Conservation (phyloP, 2,797 vertebrate genomes). For the Peromyscus attwateri region DNA sequence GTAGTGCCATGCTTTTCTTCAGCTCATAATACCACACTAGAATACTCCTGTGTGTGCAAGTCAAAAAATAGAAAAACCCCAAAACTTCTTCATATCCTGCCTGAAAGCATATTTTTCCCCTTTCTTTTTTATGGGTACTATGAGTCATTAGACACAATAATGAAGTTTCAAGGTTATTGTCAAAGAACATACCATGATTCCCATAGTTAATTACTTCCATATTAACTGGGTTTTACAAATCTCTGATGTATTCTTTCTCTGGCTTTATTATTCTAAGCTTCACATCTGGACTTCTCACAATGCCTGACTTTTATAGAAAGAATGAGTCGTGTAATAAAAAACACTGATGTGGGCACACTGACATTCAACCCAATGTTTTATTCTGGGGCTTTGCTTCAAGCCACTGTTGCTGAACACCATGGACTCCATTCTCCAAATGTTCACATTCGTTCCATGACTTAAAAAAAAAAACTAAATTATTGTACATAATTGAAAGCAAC, state of each 20-base stretch:
- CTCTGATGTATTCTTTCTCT: conserved; percentile 44
- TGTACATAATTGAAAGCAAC: conserved; percentile 52
- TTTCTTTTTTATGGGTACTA: conserved; percentile 68
- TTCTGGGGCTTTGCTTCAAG: neutral
- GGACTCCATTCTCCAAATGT: conserved; percentile 5
- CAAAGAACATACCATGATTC: conserved; percentile 60
- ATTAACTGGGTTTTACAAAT: conserved; percentile 51
- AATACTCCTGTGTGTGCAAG: neutral
- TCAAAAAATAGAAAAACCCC: neutral
- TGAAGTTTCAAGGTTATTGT: conserved; percentile 70
- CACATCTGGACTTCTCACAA: conserved; percentile 48
- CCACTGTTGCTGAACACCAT: neutral
- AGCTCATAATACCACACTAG: neutral
- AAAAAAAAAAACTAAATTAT: conserved; percentile 9
- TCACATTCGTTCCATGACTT: neutral
- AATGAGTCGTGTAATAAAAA: conserved; percentile 30
- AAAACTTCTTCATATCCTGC: neutral
- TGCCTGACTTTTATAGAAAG: conserved; percentile 60
- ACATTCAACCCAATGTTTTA: neutral
- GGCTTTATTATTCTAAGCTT: conserved; percentile 57
- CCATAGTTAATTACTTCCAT: conserved; percentile 44
- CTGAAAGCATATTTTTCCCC: neutral
- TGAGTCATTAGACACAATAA: conserved; percentile 73
- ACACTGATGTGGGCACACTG: neutral
- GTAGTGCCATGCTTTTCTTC: neutral